These are phyloP conservation scores for Mastomys coucha DNA, from an alignment of 2,113 vertebrate species.

Conservation along the genomic window DNA sequence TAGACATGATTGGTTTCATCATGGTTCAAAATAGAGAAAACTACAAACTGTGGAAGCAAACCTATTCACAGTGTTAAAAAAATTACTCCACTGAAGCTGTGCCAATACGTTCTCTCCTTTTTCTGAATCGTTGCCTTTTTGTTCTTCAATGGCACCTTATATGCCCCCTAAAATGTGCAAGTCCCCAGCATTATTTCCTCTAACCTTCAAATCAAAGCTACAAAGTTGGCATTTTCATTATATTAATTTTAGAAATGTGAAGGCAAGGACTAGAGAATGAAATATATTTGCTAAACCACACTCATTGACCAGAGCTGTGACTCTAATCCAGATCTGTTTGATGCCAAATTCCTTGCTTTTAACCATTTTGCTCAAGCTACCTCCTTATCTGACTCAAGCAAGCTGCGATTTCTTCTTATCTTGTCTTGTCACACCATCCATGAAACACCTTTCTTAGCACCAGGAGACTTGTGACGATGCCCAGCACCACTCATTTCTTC, in stretches of 20 bases:
- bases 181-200: neutral
- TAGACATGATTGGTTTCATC: neutral
- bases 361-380: constrained; percentile 19
- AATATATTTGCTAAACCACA: constrained; percentile 15
- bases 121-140: neutral
- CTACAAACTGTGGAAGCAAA: neutral
- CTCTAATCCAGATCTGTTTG: constrained; percentile 22
- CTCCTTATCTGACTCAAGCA: constrained; percentile 53
- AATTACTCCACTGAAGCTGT: constrained; percentile 15
- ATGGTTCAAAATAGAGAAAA: constrained; percentile 28
- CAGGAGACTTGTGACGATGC: constrained; percentile 12
- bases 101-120: neutral
- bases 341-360: constrained; percentile 46
- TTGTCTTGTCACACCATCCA: constrained; percentile 15
- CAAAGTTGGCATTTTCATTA: constrained; percentile 1
- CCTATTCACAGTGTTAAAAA: neutral
- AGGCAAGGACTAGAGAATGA: neutral
- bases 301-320: neutral
- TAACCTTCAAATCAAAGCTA: neutral
- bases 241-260: constrained; percentile 30
- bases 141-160: neutral
- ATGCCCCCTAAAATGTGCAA: neutral
- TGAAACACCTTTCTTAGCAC: constrained; percentile 22
- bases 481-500: constrained; percentile 39
- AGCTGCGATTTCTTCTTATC: neutral